phyloP scores from a whole-genome alignment of 2,113 vertebrate species.

The Ageneiosus marmoratus region DNA sequence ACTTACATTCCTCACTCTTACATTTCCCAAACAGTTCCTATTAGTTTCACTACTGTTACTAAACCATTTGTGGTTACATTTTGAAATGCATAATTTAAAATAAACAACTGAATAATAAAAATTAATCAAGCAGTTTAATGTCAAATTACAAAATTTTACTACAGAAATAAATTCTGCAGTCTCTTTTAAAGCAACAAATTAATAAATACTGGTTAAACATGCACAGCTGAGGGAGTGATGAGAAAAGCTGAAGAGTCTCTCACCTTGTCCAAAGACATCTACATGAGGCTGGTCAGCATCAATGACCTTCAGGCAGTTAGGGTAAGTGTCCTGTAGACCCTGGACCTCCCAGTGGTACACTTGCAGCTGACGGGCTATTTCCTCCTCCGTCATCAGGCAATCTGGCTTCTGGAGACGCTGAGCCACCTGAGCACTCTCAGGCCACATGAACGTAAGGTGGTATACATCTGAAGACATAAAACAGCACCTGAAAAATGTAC shows the following conservation, averaged over 20 bases:
- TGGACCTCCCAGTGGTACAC: conserved; percentile 74
- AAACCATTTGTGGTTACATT: background rate
- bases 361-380: conserved; percentile 67
- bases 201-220: background rate
- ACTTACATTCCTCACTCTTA: background rate
- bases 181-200: background rate
- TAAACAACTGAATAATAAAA: background rate
- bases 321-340: conserved; percentile 73
- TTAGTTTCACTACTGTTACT: background rate
- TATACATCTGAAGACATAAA: conserved; percentile 78
- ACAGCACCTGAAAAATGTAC: background rate
- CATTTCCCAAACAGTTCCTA: background rate
- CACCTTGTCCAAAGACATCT: conserved; percentile 86
- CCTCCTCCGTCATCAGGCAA: conserved; percentile 65
- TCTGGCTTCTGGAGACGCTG: conserved; percentile 63
- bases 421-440: conserved; percentile 60
- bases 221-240: background rate
- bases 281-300: conserved; percentile 81
- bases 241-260: conserved; percentile 2
- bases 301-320: conserved; percentile 73
- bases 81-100: background rate
- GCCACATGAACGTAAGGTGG: conserved; percentile 84
- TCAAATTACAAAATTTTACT: background rate
- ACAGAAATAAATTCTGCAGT: background rate
- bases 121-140: background rate